Evolutionary conservation across 2,888 invertebrate genomes (phyloP).

Genomic region (Lathronympha strigana): DNA sequence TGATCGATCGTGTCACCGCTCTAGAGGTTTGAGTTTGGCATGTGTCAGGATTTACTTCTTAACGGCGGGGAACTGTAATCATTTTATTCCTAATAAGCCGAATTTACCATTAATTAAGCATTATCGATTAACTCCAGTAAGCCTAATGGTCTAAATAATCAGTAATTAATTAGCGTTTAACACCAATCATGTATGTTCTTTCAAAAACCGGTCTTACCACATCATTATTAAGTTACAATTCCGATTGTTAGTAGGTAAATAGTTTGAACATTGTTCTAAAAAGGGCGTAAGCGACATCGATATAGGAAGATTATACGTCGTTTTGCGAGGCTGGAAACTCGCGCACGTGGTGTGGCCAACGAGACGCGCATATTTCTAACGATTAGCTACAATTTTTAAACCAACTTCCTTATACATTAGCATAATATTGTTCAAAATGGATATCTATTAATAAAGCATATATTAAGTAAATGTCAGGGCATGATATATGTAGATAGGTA

Average conservation of each 20-base stretch:
- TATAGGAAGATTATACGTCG: background rate
- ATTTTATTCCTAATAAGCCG: background rate
- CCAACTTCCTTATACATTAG: constrained; percentile 30
- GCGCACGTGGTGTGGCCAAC: constrained; percentile 22
- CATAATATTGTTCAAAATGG: constrained; percentile 26
- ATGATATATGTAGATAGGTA: no score
- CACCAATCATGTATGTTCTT: background rate
- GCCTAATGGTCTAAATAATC: constrained; percentile 21
- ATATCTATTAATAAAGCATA: constrained; percentile 2
- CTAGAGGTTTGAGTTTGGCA: no score
- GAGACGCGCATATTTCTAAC: constrained; percentile 12
- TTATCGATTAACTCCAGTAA: constrained; percentile 2
- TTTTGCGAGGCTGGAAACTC: background rate
- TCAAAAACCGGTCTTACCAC: background rate
- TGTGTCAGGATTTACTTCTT: background rate
- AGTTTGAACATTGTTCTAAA: background rate
- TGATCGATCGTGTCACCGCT: no score
- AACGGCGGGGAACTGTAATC: no score
- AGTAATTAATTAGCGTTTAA: constrained; percentile 16
- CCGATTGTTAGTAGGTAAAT: background rate
- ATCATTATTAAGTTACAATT: background rate
- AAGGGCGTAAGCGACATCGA: background rate
- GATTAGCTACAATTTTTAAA: constrained; percentile 24
- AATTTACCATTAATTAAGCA: constrained; percentile 18
- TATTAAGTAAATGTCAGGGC: background rate